Percentiles rank a stretch among this genome's conserved stretches.
phyloP scores from a whole-genome alignment of 2,888 invertebrate species.

The Hypena proboscidalis region DNA sequence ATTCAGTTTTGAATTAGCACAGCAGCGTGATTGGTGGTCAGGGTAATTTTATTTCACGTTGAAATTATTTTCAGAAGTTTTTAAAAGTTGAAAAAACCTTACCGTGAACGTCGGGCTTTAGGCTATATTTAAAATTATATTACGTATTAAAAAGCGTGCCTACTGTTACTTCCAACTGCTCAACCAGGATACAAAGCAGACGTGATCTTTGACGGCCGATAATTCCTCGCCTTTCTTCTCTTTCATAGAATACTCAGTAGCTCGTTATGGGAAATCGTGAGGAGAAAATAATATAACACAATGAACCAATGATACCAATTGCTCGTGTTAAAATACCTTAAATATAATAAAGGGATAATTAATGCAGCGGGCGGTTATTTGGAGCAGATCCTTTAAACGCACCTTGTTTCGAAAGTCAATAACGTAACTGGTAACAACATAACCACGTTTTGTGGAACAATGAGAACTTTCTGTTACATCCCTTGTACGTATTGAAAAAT shows the following conservation, averaged over 20 bases:
- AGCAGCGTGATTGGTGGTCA: too few relatives aligned
- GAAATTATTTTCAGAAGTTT: neutral
- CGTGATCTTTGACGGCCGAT: slow-evolving; percentile 37
- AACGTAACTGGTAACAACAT: too few relatives aligned
- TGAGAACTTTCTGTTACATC: too few relatives aligned
- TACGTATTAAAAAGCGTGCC: neutral
- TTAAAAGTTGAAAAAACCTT: neutral
- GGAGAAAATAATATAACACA: slow-evolving; percentile 32
- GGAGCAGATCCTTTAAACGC: neutral
- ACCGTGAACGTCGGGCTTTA: neutral
- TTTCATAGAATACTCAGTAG: slow-evolving; percentile 56
- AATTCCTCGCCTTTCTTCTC: slow-evolving; percentile 39
- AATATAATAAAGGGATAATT: slow-evolving; percentile 16
- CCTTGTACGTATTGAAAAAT: too few relatives aligned
- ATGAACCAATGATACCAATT: slow-evolving; percentile 23
- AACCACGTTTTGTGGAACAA: too few relatives aligned
- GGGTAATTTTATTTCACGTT: too few relatives aligned
- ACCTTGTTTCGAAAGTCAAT: neutral
- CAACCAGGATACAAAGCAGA: slow-evolving; percentile 32
- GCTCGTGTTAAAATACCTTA: slow-evolving; percentile 37
- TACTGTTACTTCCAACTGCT: slow-evolving; percentile 37
- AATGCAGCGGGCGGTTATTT: slow-evolving; percentile 11
- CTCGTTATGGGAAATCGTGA: slow-evolving; percentile 53
- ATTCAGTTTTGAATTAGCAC: too few relatives aligned
- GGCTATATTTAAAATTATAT: slow-evolving; percentile 1